Percentiles rank a stretch among this genome's conserved stretches.
Evolutionary conservation across 2,797 vertebrate genomes (phyloP).

Genomic region (Spondyliosoma cantharus): DNA sequence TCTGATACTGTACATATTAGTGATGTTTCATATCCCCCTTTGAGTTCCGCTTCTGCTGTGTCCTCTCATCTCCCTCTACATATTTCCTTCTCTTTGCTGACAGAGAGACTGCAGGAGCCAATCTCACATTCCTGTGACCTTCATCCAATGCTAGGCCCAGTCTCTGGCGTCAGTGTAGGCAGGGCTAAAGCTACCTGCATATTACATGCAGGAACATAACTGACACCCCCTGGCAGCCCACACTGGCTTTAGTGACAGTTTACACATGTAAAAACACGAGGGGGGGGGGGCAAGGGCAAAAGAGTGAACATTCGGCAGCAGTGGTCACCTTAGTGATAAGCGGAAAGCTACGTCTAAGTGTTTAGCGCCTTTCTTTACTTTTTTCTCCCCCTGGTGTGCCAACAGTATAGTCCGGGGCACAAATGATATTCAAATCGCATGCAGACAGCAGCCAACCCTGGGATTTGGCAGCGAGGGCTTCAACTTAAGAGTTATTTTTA

Average conservation of each 20-base stretch:
- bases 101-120: slow-evolving; percentile 82
- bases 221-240: slow-evolving; percentile 59
- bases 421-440: slow-evolving; percentile 84
- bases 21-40: slow-evolving; percentile 41
- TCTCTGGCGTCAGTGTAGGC: slow-evolving; percentile 75
- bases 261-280: slow-evolving; percentile 63
- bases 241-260: slow-evolving; percentile 62
- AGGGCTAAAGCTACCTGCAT: slow-evolving; percentile 79
- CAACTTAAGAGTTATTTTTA: slow-evolving; percentile 86
- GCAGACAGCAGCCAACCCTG: slow-evolving; percentile 78
- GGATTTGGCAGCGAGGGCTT: slow-evolving; percentile 82
- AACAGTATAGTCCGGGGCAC: slow-evolving; percentile 54
- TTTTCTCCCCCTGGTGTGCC: slow-evolving; percentile 42
- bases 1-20: slow-evolving; percentile 46
- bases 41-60: slow-evolving; percentile 64
- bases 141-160: slow-evolving; percentile 86
- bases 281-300: slow-evolving; percentile 63
- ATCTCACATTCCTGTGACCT: slow-evolving; percentile 92
- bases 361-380: slow-evolving; percentile 54
- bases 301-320: slow-evolving; percentile 30
- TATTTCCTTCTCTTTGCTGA: slow-evolving; percentile 74
- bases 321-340: slow-evolving; percentile 72
- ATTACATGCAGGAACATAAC: slow-evolving; percentile 65
- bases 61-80: slow-evolving; percentile 52
- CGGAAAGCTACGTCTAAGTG: slow-evolving; percentile 46